Conservation (phyloP, 2,797 vertebrate species). For the Lindbergichthys nudifrons region DNA sequence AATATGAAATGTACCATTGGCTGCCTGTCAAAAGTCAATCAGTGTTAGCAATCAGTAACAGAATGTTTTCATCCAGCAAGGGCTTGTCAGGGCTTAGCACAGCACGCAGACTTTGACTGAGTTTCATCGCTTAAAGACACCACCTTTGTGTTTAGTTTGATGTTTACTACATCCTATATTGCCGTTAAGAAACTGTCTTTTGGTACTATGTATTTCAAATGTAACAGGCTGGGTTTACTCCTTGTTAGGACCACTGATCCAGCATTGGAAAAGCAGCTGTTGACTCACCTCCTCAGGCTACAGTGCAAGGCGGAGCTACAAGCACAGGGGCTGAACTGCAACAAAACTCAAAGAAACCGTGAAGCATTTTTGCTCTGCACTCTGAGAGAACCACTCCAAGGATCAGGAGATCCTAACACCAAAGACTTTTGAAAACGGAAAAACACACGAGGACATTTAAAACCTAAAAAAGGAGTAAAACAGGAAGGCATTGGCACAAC, state of each 20-base stretch:
- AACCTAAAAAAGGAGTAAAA: not conserved
- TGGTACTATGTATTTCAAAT: slow-evolving; percentile 15
- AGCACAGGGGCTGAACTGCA: slow-evolving; percentile 52
- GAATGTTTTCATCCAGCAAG: not conserved
- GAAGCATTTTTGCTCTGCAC: slow-evolving; percentile 23
- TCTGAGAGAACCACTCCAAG: slow-evolving; percentile 44
- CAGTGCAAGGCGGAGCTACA: slow-evolving; percentile 68
- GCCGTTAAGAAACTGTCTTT: not conserved
- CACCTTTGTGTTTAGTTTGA: not conserved
- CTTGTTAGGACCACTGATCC: not conserved
- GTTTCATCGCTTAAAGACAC: not conserved
- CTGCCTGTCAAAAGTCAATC: slow-evolving; percentile 24
- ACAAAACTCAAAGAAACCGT: slow-evolving; percentile 18
- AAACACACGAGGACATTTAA: not conserved
- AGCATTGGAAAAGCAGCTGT: slow-evolving; percentile 29
- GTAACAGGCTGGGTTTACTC: not conserved
- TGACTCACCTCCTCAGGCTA: slow-evolving; percentile 71
- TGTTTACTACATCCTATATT: not conserved
- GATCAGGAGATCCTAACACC: slow-evolving; percentile 18
- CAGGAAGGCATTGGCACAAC: slow-evolving; percentile 25
- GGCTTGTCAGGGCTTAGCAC: not conserved
- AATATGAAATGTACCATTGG: slow-evolving; percentile 31
- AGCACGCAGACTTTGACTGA: not conserved
- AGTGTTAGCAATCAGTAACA: not conserved
- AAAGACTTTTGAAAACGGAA: not conserved